phyloP scores from a whole-genome alignment of 2,113 vertebrate genomes.

The Delphinapterus leucas region DNA sequence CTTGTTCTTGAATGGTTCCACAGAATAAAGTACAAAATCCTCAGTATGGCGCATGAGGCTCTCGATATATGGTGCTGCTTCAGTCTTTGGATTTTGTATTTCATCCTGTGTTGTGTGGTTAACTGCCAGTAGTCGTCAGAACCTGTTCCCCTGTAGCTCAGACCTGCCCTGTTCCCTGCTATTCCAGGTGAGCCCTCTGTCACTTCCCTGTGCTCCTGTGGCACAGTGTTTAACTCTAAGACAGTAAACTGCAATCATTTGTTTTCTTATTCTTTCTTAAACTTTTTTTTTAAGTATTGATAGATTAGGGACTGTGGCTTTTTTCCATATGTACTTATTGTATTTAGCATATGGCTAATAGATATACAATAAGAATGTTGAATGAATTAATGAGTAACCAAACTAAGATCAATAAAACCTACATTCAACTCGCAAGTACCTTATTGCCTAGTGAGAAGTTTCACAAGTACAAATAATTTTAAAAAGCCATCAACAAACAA shows the following conservation, averaged over 20 bases:
- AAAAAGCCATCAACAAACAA: neutral
- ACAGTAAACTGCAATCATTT: neutral
- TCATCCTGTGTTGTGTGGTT: neutral
- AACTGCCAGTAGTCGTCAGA: neutral
- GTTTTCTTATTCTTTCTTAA: neutral
- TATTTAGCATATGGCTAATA: neutral
- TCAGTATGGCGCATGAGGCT: neutral
- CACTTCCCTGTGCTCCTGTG: neutral
- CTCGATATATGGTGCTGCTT: neutral
- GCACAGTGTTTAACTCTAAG: neutral
- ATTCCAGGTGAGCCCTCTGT: neutral
- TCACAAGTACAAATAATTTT: neutral
- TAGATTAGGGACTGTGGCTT: neutral
- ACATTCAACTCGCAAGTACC: neutral
- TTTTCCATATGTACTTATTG: neutral
- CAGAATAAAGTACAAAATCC: neutral
- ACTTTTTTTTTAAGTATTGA: neutral
- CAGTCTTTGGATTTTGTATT: neutral
- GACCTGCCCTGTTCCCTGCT: neutral
- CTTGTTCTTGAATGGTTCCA: neutral
- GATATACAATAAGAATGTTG: neutral
- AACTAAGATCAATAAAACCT: neutral
- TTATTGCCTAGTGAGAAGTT: neutral
- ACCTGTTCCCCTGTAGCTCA: no score
- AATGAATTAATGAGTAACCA: neutral